Evolutionary conservation across 2,888 invertebrate species (phyloP), one percentile per base, ranked within the genome.

Genomic region (Cotesia congregata): DNA sequence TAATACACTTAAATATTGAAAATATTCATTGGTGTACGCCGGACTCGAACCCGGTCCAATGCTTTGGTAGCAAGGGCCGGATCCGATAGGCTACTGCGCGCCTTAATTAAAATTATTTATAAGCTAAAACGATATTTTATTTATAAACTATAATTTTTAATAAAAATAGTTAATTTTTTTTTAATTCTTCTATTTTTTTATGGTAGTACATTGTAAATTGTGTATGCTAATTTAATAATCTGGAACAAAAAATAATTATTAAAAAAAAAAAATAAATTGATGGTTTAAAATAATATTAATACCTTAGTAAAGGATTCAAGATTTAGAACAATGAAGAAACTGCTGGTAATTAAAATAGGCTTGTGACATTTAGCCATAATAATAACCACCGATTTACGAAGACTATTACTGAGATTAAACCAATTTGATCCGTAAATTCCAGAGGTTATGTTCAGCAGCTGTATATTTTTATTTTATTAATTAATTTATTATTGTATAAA

Each of bases 221-320:
- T 62, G 1, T 62, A 62, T 4, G 62, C 15, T n/a, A 62, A n/a
- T 62, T 62, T 62, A 5, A 62, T 62, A 15, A 62, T 15, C 62
- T 62, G 20, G 6, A n/a, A 62, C 4, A 62, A 17, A 1, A 50
- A 12, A 9, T 50, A 50, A 9, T 50, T 62, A 2, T 0, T 1
- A 7, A 62, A 20, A 15, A 62, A 62, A 15, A 17, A 17, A 15
- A 1, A 17, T 20, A 6, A 17, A 15, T 15, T 17, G 3, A 30
- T 17, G 6, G 5, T 15, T 17, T n/a, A 20, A n/a, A 15, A 20
- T n/a, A 15, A 50, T 50, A 50, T n/a, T 6, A 1, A 17, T n/a
- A 62, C 62, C 62, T 15, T 62, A 6, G 15, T 62, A n/a, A 62
- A 62, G 15, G 62, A 62, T 20, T 62, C 62, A 17, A 62, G 20